These are phyloP conservation scores for Hepsetus odoe DNA, from an alignment of 2,113 vertebrate genomes.

Conservation along the genomic window DNA sequence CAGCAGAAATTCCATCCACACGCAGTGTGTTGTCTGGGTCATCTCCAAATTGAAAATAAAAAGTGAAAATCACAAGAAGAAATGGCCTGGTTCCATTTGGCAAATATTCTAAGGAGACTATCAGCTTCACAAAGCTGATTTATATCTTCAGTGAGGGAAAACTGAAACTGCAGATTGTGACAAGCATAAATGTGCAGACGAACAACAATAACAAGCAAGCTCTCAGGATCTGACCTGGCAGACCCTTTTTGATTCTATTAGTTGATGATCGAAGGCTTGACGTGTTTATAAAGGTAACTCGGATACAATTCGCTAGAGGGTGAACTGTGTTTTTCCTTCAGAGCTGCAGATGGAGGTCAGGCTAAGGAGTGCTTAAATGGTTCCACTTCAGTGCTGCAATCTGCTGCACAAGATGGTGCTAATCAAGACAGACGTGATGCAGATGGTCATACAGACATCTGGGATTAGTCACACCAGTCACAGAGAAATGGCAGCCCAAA, in stretches of 20 bases:
- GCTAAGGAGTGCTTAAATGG: slow-evolving; percentile 2
- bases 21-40: background rate
- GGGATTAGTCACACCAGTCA: slow-evolving; percentile 25
- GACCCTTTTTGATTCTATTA: background rate
- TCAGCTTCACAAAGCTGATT: background rate
- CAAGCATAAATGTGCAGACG: slow-evolving; percentile 5
- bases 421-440: slow-evolving; percentile 35
- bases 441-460: slow-evolving; percentile 39
- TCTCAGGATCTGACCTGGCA: background rate
- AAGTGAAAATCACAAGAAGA: background rate
- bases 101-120: background rate
- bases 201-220: background rate
- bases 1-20: slow-evolving; percentile 12
- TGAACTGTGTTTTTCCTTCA: slow-evolving; percentile 25
- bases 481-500: background rate
- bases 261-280: background rate
- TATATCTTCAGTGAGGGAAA: slow-evolving; percentile 1
- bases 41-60: slow-evolving; percentile 8
- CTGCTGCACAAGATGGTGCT: slow-evolving; percentile 11
- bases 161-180: background rate
- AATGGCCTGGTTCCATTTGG: slow-evolving; percentile 24
- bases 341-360: slow-evolving; percentile 1
- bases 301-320: slow-evolving; percentile 9
- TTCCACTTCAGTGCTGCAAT: slow-evolving; percentile 1
- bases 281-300: slow-evolving; percentile 27